phyloP scores from a whole-genome alignment of 2,113 vertebrate species.

The Callospermophilus lateralis region DNA sequence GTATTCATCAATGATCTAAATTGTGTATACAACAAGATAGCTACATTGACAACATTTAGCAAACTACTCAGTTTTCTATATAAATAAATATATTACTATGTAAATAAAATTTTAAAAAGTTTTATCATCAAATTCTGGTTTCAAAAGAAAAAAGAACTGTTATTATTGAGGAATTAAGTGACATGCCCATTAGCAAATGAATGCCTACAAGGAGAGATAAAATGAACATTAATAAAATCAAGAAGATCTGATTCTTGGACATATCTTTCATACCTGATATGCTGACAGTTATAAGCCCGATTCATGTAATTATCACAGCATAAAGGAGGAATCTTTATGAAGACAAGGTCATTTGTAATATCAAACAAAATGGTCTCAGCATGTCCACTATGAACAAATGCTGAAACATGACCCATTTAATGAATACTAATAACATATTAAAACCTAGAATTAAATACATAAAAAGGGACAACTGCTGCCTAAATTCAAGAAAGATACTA shows the following conservation, averaged over 20 bases:
- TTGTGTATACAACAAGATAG: neutral
- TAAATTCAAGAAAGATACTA: neutral
- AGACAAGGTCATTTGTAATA: conserved; percentile 56
- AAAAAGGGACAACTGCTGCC: neutral
- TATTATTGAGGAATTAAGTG: conserved; percentile 10
- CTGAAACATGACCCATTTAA: conserved; percentile 59
- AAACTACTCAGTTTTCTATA: neutral
- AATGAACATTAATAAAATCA: conserved; percentile 37
- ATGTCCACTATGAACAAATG: conserved; percentile 44
- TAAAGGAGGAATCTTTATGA: conserved; percentile 59
- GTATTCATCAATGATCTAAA: neutral
- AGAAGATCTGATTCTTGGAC: conserved; percentile 22
- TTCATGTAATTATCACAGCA: conserved; percentile 69
- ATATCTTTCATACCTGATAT: neutral
- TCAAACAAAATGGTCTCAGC: conserved; percentile 58
- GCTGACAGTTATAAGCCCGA: conserved; percentile 32
- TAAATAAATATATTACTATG: neutral
- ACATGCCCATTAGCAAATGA: neutral
- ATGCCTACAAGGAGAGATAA: conserved; percentile 5
- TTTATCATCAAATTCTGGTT: conserved; percentile 31
- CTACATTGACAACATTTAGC: neutral
- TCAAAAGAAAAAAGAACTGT: neutral
- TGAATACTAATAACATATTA: conserved; percentile 48
- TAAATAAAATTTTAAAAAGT: neutral
- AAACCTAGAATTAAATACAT: conserved; percentile 43